These are phyloP conservation scores for Pavo muticus DNA, from an alignment of 2,113 vertebrate genomes.

Conservation along the genomic window DNA sequence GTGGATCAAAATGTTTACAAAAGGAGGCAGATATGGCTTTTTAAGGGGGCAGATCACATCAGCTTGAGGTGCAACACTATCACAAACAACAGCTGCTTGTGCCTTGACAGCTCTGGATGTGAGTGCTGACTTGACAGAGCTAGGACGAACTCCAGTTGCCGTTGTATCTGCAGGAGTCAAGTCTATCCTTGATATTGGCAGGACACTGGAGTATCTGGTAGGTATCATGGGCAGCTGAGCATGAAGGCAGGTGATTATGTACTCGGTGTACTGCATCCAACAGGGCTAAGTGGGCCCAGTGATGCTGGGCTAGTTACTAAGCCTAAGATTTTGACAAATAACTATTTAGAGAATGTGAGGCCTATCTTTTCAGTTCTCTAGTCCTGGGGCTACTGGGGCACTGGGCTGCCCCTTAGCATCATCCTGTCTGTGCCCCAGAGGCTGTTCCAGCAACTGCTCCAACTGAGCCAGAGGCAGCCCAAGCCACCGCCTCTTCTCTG, in stretches of 20 bases:
- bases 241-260: neutral
- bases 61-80: neutral
- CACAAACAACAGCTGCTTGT: neutral
- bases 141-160: constrained; percentile 88
- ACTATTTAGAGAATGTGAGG: neutral
- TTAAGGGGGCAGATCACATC: neutral
- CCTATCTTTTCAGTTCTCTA: neutral
- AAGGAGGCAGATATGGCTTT: neutral
- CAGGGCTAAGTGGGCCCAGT: neutral
- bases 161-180: constrained; percentile 91
- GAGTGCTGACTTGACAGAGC: constrained; percentile 91
- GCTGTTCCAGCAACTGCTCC: neutral
- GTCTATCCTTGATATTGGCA: constrained; percentile 91
- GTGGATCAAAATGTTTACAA: neutral
- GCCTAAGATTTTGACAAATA: neutral
- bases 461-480: neutral
- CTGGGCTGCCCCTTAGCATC: neutral
- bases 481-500: neutral
- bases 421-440: neutral
- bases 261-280: neutral
- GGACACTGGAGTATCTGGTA: constrained; percentile 91
- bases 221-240: constrained; percentile 12
- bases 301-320: neutral
- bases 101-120: constrained; percentile 85
- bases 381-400: neutral